Evolutionary conservation across 2,888 invertebrate species (phyloP), one percentile per base, ranked within the genome.

Genomic region (Hydroisotoma schaefferi): DNA sequence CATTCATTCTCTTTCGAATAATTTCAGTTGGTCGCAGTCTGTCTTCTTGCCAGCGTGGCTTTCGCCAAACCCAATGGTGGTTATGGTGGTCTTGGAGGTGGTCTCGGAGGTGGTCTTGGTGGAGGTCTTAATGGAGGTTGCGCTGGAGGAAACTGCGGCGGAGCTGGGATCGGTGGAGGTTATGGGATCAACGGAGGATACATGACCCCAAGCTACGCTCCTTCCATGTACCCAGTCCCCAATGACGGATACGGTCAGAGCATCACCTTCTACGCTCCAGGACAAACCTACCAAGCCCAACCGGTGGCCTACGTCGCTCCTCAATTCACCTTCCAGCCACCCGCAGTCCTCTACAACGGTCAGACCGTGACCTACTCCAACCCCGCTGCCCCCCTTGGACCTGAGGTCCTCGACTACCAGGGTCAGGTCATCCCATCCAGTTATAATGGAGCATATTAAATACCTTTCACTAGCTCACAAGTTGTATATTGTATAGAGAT

Each of bases 251-350:
- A 40, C 18, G 22, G 23, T 15, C 15, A 8, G 1, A 25, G 49
- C 1, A 44, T 55, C 2, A 61, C 61, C 12, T 61, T 57, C 55
- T 49, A 54, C n/a, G 61, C 61, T 18, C 61, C 61, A 22, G 61
- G 61, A 55, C 44, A 40, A 3, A 49, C 55, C 22, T 61, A 57
- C 54, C 44, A 26, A 4, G 61, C 61, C 18, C 46, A 29, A 1
- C 61, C 61, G 15, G 47, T 61, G 26, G 49, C 57, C 28, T 61
- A 61, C 33, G 54, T 54, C 49, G 54, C 61, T 1, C 61, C 61
- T 12, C 54, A 55, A 51, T 20, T 61, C 20, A 59, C 49, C 49
- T 59, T 59, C 51, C 37, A 40, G 28, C 59, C 59, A 47, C 55
- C 59, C 10, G 4, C n/a, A 10, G 49, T 61, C 37, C 54, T 54